phyloP scores from a whole-genome alignment of 2,888 invertebrate species.

The Melinopterus prodromus region DNA sequence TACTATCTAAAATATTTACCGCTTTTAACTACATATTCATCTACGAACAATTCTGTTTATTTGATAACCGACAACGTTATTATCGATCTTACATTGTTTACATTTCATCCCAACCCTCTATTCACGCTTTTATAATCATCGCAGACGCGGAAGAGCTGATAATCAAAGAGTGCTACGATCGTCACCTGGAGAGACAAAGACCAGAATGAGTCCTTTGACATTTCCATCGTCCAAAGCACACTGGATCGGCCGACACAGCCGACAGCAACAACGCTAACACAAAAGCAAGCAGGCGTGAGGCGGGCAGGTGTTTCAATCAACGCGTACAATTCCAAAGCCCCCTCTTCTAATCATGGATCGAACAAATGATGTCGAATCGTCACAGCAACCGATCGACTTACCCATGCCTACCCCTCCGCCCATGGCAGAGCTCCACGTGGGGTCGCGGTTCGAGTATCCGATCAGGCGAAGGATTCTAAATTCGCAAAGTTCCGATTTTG shows the following conservation, averaged over 20 bases:
- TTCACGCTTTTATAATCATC: not conserved
- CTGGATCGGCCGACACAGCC: not conserved
- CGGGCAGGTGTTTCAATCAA: not conserved
- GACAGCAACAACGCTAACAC: constrained; percentile 12
- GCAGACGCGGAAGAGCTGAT: not conserved
- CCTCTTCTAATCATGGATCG: constrained; percentile 13
- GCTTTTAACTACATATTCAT: too few relatives aligned
- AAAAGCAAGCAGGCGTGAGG: constrained; percentile 11
- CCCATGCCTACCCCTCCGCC: constrained; percentile 59
- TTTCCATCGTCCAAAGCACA: not conserved
- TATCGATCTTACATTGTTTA: not conserved
- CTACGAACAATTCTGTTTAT: too few relatives aligned
- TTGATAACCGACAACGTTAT: not conserved
- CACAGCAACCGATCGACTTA: constrained; percentile 52
- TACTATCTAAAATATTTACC: too few relatives aligned
- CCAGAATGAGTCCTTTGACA: not conserved
- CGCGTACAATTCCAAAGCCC: not conserved
- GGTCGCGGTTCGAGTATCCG: constrained; percentile 55
- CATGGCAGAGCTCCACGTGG: constrained; percentile 58
- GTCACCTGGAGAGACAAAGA: not conserved
- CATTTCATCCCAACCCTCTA: not conserved
- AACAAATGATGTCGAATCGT: constrained; percentile 22
- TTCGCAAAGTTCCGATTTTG: constrained; percentile 50
- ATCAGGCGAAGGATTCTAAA: constrained; percentile 52
- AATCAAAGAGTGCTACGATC: not conserved